Conservation (phyloP, 1,140 invertebrate species). For the Eumaeus atala region DNA sequence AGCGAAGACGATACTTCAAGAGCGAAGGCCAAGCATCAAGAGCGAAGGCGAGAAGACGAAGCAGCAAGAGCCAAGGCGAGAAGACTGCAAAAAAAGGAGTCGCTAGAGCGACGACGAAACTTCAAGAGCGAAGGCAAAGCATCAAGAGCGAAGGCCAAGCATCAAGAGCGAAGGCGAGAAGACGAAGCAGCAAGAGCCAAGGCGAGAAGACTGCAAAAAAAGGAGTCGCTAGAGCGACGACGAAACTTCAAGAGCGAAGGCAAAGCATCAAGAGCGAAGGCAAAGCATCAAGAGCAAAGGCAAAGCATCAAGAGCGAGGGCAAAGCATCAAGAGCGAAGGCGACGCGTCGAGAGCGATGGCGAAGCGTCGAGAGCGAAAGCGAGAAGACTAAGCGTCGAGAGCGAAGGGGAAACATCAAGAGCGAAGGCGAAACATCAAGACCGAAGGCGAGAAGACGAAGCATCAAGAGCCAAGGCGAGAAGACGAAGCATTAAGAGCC, state of each 20-base stretch:
- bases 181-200: not conserved
- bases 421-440: conserved; percentile 8
- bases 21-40: conserved; percentile 15
- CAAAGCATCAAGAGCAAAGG: not conserved
- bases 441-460: not conserved
- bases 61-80: not conserved
- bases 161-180: not conserved
- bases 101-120: conserved; percentile 9
- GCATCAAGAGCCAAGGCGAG: conserved; percentile 1
- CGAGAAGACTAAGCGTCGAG: not conserved
- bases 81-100: conserved; percentile 8
- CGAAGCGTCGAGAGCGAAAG: no score
- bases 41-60: conserved; percentile 15
- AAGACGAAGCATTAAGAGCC: not conserved
- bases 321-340: not conserved
- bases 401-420: conserved; percentile 2
- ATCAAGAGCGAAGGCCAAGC: conserved; percentile 9
- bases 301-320: conserved; percentile 8
- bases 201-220: no score
- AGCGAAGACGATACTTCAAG: conserved; percentile 8
- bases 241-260: conserved; percentile 3
- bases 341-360: conserved; percentile 11
- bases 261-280: conserved; percentile 3
- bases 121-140: not conserved
- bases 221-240: conserved; percentile 14